These are phyloP conservation scores for Ceratosolen solmsi DNA, from an alignment of 1,140 invertebrate species.

Conservation along the genomic window DNA sequence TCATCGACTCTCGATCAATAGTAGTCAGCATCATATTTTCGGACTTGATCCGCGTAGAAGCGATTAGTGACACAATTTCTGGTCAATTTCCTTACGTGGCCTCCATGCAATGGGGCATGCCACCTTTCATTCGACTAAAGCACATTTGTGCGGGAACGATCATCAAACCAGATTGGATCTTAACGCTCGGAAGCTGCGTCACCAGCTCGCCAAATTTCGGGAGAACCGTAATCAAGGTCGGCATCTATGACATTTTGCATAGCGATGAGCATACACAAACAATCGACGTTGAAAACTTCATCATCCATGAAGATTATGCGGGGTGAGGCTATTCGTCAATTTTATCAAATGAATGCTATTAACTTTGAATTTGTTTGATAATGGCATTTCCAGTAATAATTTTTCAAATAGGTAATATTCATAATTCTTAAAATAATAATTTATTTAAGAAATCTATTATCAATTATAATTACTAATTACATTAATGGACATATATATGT, in stretches of 20 bases:
- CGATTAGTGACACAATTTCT: slow-evolving; percentile 60
- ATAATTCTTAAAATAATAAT: too few species aligned
- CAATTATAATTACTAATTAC: too few species aligned
- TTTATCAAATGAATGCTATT: background rate
- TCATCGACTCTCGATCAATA: too few species aligned
- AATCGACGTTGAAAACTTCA: slow-evolving; percentile 63
- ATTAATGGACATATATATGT: too few species aligned
- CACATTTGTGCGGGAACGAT: slow-evolving; percentile 29
- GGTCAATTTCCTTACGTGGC: slow-evolving; percentile 69
- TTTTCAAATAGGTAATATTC: too few species aligned
- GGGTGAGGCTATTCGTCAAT: slow-evolving; percentile 62
- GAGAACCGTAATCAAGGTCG: slow-evolving; percentile 56
- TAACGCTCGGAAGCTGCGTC: slow-evolving; percentile 21
- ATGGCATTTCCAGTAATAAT: too few species aligned
- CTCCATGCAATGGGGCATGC: slow-evolving; percentile 56
- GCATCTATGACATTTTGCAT: slow-evolving; percentile 56
- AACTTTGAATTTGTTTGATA: background rate
- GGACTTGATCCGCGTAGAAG: slow-evolving; percentile 59
- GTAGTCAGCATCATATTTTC: background rate
- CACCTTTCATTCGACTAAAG: background rate
- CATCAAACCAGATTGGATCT: slow-evolving; percentile 15
- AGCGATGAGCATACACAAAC: slow-evolving; percentile 69
- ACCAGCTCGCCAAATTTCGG: slow-evolving; percentile 23
- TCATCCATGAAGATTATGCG: slow-evolving; percentile 72
- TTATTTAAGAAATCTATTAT: too few species aligned